Evolutionary conservation across 92 coral and sea anemone species (phyloP).

Genomic region (Micromussa lordhowensis): DNA sequence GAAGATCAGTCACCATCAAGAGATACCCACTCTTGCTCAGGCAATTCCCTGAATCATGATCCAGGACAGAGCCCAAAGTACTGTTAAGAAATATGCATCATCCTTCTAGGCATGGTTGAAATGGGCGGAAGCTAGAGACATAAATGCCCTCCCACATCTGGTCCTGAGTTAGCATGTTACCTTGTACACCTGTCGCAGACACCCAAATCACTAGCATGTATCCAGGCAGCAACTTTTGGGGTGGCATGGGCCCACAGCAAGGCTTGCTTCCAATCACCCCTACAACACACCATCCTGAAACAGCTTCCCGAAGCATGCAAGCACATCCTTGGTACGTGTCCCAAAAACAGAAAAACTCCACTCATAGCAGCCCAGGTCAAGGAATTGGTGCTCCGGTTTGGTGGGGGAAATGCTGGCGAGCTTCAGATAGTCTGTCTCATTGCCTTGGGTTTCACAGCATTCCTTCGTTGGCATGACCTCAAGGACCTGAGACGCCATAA

Average conservation of each 20-base stretch:
- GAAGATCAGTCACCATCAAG: slow-evolving; percentile 1
- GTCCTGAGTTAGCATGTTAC: not conserved
- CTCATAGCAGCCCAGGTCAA: slow-evolving; percentile 25
- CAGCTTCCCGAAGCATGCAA: slow-evolving; percentile 42
- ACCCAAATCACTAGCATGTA: not conserved
- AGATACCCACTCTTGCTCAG: slow-evolving; percentile 16
- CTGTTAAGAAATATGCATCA: slow-evolving; percentile 20
- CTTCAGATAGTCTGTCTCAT: slow-evolving; percentile 35
- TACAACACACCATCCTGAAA: slow-evolving; percentile 23
- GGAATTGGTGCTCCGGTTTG: slow-evolving; percentile 16
- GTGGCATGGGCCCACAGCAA: slow-evolving; percentile 46
- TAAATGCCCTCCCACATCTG: slow-evolving; percentile 8
- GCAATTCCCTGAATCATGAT: slow-evolving; percentile 29
- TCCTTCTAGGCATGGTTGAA: slow-evolving; percentile 26
- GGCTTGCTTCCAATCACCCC: slow-evolving; percentile 19
- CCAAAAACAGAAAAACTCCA: slow-evolving; percentile 29
- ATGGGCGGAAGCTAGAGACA: slow-evolving; percentile 27
- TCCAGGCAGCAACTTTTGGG: slow-evolving; percentile 27
- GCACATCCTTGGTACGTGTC: slow-evolving; percentile 14
- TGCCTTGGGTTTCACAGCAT: slow-evolving; percentile 38
- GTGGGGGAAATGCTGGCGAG: not conserved
- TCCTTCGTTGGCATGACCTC: slow-evolving; percentile 44
- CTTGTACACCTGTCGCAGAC: slow-evolving; percentile 15
- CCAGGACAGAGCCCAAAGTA: slow-evolving; percentile 37
- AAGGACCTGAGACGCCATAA: not conserved